Base-by-base conservation (phyloP, 2,113 vertebrate species). In the Parotia lawesii region DNA sequence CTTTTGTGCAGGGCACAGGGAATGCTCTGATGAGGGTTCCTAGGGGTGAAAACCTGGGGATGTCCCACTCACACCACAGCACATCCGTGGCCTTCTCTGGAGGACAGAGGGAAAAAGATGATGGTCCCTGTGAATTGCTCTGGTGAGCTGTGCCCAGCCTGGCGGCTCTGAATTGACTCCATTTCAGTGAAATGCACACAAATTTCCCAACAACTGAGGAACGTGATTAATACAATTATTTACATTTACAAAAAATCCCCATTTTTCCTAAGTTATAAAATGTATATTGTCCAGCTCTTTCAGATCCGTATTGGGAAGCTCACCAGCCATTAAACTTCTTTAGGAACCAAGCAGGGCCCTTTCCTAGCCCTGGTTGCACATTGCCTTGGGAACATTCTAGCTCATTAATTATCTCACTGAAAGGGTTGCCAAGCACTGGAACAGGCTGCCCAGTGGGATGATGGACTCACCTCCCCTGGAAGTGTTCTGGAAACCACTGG, bases 1-100 rank as follows among this genome's bases (percentile, higher is more conserved):
- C 17, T 75, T 44, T 19, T 2, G 10, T 27, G 16, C 8, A 13
- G 51, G 11, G 11, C 29, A 42, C 33, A 37, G 21, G 18, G 19
- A 35, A 29, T 8, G 29, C 5, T 40, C 24, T 58, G 37, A 11
- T 31, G 22, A 25, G 35, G 35, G 7, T 7, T 35, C 44, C 50
- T 21, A 24, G 16, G 35, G 5, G 23, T 21, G 31, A 44, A 33
- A 8, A 3, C 31, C 56, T 35, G 1, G 0, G 1, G 2, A 3
- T 3, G 6, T n/a, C 51, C 40, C 33, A 4, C 6, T 15, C 25
- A 3, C 2, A 2, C 1, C 28, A 15, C 10, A 33, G 51, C 38
- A 23, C 20, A 6, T 23, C 11, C 16, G 3, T 7, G 29, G 21
- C 42, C 27, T 44, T 11, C 12, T 42, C 61, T 37, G 56, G 53